Conservation (phyloP, 2,888 invertebrate species). For the Nasonovia ribisnigri region DNA sequence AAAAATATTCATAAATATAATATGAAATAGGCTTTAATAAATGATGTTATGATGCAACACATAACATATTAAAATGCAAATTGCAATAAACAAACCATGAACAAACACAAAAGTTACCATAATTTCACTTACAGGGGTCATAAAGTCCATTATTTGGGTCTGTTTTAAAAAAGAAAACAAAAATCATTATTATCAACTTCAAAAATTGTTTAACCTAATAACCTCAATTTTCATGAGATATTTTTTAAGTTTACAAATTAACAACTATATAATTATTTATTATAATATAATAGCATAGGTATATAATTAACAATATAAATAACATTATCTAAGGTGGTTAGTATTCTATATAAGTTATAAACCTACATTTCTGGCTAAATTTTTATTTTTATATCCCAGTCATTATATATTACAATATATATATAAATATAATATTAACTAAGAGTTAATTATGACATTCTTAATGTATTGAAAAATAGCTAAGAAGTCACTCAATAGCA, state of each 20-base stretch:
- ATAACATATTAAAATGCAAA: constrained; percentile 59
- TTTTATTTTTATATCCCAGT: not conserved
- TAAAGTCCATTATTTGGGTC: constrained; percentile 67
- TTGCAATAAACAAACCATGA: constrained; percentile 56
- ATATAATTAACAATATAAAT: not conserved
- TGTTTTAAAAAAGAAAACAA: constrained; percentile 67
- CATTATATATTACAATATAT: not conserved
- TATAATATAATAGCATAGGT: not conserved
- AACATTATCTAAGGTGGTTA: not conserved
- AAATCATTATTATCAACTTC: constrained; percentile 65
- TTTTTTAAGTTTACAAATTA: not conserved
- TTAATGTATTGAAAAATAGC: not conserved
- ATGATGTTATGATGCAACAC: constrained; percentile 53
- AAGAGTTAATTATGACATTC: not conserved
- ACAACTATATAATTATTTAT: not conserved
- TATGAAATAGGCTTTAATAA: constrained; percentile 57
- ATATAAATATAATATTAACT: constrained; percentile 12
- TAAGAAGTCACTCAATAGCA: not conserved
- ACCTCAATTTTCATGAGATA: constrained; percentile 29
- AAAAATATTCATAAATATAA: constrained; percentile 39
- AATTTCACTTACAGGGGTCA: constrained; percentile 67
- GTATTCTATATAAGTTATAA: not conserved
- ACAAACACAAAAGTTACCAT: constrained; percentile 60
- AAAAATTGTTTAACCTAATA: constrained; percentile 39
- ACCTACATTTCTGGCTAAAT: not conserved